Base-by-base conservation (phyloP, 2,797 vertebrate genomes). In the Dendrocincla tyrannina region DNA sequence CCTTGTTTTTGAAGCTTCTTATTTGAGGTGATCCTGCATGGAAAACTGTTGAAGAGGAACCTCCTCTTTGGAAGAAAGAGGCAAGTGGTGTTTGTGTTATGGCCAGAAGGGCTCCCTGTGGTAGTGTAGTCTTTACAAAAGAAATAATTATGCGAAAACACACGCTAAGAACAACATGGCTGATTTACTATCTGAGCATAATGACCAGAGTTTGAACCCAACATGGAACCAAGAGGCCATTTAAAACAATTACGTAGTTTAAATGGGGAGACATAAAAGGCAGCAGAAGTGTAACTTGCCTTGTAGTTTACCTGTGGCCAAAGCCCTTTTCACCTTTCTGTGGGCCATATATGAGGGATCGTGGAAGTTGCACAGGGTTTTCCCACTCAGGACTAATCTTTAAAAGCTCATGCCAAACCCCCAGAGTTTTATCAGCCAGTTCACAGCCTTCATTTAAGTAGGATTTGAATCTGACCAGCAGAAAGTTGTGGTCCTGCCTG, bases 121-220 rank as follows among this genome's bases (percentile, higher is more conserved):
- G 63, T 82, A 50, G 73, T 23, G 27, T 49, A 66, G 77, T 30
- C 55, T 96, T 91, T 64, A 75, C 68, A 42, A 49, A 89, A 94
- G 91, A 89, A 78, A 60, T 85, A 76, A 46, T 88, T 89, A 87
- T 72, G 79, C 39, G 9, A 60, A 76, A 89, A 86, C 60, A 78
- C 47, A 52, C 12, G 41, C 78, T 91, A 88, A 90, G 95, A 96
- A 95, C 78, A 96, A 96, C 92, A 62, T 68, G 91, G 62, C 46
- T 88, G 91, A 85, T 94, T 97, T 89, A 92, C 96, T 97, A 95
- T 91, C 63, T 68, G 76, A 86, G 66, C 62, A 5, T 89, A 95
- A 96, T 93, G 95, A 93, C 95, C 95, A 88, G 53, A 60, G 85
- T 62, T 92, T 96, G 93, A 97, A 96, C 92, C 90, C 81, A 87